Evolutionary conservation across 1,140 invertebrate species (phyloP), one percentile per base, ranked within the genome.

Genomic region (Ceratosolen solmsi): DNA sequence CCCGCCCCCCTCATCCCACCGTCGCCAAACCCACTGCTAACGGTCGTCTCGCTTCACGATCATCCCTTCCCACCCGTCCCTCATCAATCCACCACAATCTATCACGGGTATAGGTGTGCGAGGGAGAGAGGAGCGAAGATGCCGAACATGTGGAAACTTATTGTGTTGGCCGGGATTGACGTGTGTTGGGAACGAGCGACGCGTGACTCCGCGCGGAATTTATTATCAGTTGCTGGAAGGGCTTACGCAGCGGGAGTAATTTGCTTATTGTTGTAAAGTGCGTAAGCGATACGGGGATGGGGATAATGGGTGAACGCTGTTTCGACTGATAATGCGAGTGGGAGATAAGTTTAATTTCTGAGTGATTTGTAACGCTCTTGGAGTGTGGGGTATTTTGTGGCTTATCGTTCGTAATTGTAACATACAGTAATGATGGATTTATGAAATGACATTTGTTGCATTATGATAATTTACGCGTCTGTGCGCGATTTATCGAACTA

Each of bases 141-240:
- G 51, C 70, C 54, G 54, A 80, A 73, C 79, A n/a, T n/a, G 79
- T 60, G 79, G 79, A 73, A 80, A 80, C 79, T 72, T 71, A 79
- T 79, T 79, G 72, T 72, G 36, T 30, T 76, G 3, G 27, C 9
- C 27, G 56, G 2, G 25, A 77, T 77, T 65, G 56, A 77, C 38
- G 73, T 54, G n/a, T 30, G 38, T 68, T 38, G 15, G 33, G 36
- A 68, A 22, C 33, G 13, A 65, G 58, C 27, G 63, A 8, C 8
- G 72, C 33, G 60, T 11, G 46, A 27, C 36, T 71, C 27, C 30
- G n/a, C 13, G 36, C 51, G 1, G 30, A 73, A 74, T 80, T 74
- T 74, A 74, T 80, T 65, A 73, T 63, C 79, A 72, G 27, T 49
- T 11, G 11, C 22, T 38, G 0, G 54, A 20, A 25, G 79, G 41